Conservation (phyloP, 2,113 vertebrate genomes). For the Sardina pilchardus region DNA sequence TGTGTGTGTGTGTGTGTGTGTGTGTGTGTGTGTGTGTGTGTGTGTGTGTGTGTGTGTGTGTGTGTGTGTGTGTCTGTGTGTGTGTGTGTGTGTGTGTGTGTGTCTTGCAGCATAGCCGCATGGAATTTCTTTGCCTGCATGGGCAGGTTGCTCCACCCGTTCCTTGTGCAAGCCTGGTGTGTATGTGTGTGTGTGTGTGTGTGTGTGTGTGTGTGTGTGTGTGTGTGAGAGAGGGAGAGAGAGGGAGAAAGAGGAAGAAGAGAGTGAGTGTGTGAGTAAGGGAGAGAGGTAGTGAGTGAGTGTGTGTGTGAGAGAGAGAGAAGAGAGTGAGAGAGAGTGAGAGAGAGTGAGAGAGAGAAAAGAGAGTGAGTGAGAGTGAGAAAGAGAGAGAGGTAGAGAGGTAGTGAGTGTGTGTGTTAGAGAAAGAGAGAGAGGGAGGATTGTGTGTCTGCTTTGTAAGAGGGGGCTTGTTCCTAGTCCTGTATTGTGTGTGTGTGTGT, state of each 20-base stretch:
- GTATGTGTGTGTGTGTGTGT: slow-evolving; percentile 52
- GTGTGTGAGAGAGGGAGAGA: slow-evolving; percentile 36
- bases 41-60: not conserved
- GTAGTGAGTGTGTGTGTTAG: not conserved
- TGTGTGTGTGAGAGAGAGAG: not conserved
- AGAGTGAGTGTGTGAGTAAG: slow-evolving; percentile 16
- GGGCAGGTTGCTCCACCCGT: slow-evolving; percentile 41
- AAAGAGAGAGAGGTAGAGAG: not conserved
- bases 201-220: slow-evolving; percentile 44
- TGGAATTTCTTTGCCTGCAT: not conserved
- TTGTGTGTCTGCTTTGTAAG: slow-evolving; percentile 62
- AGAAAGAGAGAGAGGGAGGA: slow-evolving; percentile 50
- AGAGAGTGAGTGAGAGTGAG: not conserved
- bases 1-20: not conserved
- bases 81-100: slow-evolving; percentile 10
- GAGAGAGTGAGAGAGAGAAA: not conserved
- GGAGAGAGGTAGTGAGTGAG: slow-evolving; percentile 24
- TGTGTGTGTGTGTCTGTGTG: not conserved
- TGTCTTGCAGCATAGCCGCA: not conserved
- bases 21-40: slow-evolving; percentile 9
- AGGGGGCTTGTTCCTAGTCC: too few species aligned
- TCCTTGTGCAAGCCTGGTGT: not conserved
- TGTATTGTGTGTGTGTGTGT: slow-evolving; percentile 30
- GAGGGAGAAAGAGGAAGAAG: slow-evolving; percentile 4
- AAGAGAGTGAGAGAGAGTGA: not conserved